Conservation (phyloP, 2,797 vertebrate species). For the Hafferia zeledoni region DNA sequence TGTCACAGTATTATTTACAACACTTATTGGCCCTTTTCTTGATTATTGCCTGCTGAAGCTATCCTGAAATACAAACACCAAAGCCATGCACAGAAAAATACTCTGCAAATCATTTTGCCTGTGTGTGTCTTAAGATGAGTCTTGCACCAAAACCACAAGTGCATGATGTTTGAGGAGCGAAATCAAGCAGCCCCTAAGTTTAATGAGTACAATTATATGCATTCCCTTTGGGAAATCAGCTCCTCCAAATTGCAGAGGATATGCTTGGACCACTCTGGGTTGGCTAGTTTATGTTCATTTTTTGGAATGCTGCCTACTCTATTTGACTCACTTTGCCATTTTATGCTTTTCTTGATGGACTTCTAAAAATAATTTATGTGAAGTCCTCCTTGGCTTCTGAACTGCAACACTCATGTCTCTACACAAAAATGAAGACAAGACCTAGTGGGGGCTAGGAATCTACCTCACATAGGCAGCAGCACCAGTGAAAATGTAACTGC, state of each 20-base stretch:
- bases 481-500: background rate
- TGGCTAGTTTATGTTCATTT: background rate
- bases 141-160: background rate
- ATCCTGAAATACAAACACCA: background rate
- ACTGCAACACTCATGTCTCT: background rate
- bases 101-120: background rate
- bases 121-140: background rate
- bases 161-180: background rate
- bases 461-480: background rate
- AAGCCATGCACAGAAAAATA: background rate
- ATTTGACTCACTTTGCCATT: conserved; percentile 9
- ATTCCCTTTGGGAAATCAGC: background rate
- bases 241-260: background rate
- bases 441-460: background rate
- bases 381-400: background rate
- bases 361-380: conserved; percentile 44
- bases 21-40: background rate
- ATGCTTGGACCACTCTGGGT: background rate
- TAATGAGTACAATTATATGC: background rate
- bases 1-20: background rate
- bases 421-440: background rate
- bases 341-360: conserved; percentile 31
- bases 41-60: background rate
- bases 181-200: background rate
- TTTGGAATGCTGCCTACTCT: conserved; percentile 14